These are phyloP conservation scores for Platycheirus rosarum DNA, from an alignment of 2,888 invertebrate genomes.

Conservation along the genomic window DNA sequence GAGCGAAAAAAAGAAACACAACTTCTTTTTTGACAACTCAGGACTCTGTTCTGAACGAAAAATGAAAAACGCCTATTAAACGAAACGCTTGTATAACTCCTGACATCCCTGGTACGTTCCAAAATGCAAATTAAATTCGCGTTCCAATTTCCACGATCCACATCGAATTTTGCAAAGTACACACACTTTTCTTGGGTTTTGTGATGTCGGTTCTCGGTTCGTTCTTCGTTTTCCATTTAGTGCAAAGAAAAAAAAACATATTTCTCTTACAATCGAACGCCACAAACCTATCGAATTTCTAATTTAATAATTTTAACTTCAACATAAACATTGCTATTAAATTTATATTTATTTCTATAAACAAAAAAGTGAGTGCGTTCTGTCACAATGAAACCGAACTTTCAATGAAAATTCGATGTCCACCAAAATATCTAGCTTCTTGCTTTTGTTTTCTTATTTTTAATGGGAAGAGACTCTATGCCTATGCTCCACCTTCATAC, in stretches of 20 bases:
- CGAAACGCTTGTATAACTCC: no score
- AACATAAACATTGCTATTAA: not conserved
- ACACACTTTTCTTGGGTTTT: conserved; percentile 48
- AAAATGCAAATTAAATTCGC: not conserved
- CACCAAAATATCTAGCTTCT: conserved; percentile 2
- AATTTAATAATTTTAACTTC: not conserved
- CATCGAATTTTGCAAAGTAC: conserved; percentile 21
- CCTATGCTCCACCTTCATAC: conserved; percentile 32
- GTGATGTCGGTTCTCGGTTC: conserved; percentile 25
- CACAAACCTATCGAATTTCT: not conserved
- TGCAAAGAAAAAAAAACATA: conserved; percentile 22
- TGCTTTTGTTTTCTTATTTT: conserved; percentile 48
- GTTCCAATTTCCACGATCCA: conserved; percentile 27
- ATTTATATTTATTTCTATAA: not conserved
- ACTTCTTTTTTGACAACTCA: no score
- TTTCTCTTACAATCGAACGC: not conserved
- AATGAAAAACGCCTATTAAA: no score
- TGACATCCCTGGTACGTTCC: no score
- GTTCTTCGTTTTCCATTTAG: conserved; percentile 46
- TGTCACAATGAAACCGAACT: not conserved
- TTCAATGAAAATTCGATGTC: not conserved
- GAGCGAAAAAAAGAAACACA: no score
- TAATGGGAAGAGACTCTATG: conserved; percentile 23
- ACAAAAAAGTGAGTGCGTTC: conserved; percentile 26
- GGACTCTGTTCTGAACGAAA: no score